These are phyloP conservation scores for Biston stratarius DNA, from an alignment of 2,888 invertebrate species.

Conservation along the genomic window DNA sequence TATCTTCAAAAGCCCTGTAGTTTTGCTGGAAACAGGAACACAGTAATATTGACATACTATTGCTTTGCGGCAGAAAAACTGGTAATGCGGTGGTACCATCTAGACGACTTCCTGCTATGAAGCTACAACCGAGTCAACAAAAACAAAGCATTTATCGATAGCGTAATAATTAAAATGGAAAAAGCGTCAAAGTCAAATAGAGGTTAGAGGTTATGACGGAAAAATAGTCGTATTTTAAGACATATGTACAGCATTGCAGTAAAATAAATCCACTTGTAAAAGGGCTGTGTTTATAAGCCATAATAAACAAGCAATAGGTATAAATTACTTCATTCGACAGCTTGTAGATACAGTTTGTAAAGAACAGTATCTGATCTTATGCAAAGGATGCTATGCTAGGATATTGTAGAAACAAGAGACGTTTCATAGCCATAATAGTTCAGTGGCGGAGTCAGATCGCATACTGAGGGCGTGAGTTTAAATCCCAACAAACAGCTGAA, in stretches of 20 bases:
- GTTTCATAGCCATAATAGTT: too few species aligned
- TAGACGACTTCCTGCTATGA: too few species aligned
- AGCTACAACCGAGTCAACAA: too few species aligned
- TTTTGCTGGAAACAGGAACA: too few species aligned
- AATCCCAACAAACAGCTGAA: too few species aligned
- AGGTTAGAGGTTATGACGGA: constrained; percentile 30
- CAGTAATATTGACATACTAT: too few species aligned
- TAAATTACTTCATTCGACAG: constrained; percentile 74
- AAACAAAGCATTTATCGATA: neutral
- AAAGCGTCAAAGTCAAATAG: constrained; percentile 4
- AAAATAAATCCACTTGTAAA: constrained; percentile 72
- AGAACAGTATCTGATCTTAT: constrained; percentile 15
- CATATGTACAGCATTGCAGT: constrained; percentile 53
- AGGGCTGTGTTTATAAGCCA: constrained; percentile 62
- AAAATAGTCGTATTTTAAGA: constrained; percentile 56
- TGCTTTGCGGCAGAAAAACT: too few species aligned
- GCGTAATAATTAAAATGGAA: neutral
- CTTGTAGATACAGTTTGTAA: constrained; percentile 61
- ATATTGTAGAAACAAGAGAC: neutral
- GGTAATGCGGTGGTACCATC: too few species aligned
- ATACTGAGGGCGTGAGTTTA: too few species aligned
- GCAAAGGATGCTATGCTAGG: neutral
- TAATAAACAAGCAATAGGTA: constrained; percentile 75
- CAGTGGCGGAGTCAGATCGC: too few species aligned
- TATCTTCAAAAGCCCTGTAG: too few species aligned